These are phyloP conservation scores for Diglossa cyanea DNA, from an alignment of 2,797 vertebrate species.

Conservation along the genomic window DNA sequence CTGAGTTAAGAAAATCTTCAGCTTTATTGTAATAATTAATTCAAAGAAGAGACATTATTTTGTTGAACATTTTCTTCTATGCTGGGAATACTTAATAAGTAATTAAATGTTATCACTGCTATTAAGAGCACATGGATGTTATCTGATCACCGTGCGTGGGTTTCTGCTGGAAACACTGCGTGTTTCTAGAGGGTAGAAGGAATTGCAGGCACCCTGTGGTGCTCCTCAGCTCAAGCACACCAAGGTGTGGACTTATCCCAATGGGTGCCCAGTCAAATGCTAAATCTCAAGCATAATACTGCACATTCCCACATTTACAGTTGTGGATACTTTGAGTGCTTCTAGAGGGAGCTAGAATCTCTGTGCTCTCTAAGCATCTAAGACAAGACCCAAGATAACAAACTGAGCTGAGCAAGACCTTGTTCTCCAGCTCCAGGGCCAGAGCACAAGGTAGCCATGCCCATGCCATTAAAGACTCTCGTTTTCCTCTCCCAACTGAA, in stretches of 20 bases:
- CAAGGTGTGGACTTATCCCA: neutral
- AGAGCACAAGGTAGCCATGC: neutral
- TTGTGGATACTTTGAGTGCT: neutral
- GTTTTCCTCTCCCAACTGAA: neutral
- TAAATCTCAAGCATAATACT: neutral
- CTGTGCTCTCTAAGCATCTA: neutral
- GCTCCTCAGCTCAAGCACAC: neutral
- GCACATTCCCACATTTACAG: neutral
- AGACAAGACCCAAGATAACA: neutral
- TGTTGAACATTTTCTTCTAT: neutral
- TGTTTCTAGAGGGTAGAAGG: neutral
- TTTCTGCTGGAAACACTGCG: neutral
- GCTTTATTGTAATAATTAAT: conserved; percentile 40
- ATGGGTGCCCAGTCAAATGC: neutral
- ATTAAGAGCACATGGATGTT: neutral
- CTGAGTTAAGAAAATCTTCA: conserved; percentile 25
- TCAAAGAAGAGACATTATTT: conserved; percentile 21
- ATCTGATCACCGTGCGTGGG: fast-evolving
- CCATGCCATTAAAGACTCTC: neutral
- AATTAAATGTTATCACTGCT: conserved; percentile 13
- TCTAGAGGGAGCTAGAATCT: neutral
- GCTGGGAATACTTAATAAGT: conserved; percentile 1
- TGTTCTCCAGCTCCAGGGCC: neutral
- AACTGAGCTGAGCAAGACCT: neutral
- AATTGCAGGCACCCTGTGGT: neutral